These are phyloP conservation scores for Liasis olivaceus DNA, from an alignment of 2,797 vertebrate species.

Conservation along the genomic window DNA sequence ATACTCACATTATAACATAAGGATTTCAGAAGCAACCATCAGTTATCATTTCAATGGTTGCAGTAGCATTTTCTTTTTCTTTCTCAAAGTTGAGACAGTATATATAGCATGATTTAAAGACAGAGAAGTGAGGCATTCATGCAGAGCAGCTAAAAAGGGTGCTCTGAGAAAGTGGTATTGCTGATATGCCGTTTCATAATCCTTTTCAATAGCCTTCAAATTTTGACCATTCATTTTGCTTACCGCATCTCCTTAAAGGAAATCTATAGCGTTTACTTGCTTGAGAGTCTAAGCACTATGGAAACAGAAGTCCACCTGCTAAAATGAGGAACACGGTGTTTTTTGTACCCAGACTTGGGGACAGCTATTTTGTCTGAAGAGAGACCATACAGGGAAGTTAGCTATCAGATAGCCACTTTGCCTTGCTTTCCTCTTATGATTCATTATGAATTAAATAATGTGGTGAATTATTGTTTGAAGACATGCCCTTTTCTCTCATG, in stretches of 20 bases:
- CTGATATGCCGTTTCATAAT: conserved; percentile 8
- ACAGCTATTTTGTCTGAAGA: not conserved
- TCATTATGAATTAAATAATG: not conserved
- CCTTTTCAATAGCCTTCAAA: not conserved
- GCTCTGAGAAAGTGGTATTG: conserved; percentile 9
- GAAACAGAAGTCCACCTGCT: not conserved
- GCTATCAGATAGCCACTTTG: not conserved
- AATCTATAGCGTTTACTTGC: not conserved
- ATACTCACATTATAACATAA: not conserved
- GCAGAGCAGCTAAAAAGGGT: not conserved
- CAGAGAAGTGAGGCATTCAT: conserved; percentile 21
- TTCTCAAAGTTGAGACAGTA: not conserved
- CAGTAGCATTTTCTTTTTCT: not conserved
- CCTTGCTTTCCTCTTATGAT: not conserved
- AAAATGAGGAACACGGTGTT: not conserved
- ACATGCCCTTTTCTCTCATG: not conserved
- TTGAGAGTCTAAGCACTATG: not conserved
- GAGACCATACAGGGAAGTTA: not conserved
- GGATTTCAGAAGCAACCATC: not conserved
- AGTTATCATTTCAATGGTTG: not conserved
- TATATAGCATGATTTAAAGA: not conserved
- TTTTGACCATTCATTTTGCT: not conserved
- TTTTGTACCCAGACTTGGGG: not conserved
- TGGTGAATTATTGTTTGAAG: not conserved
- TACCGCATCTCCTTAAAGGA: not conserved